Evolutionary conservation across 2,113 vertebrate species (phyloP).

Genomic region (Daubentonia madagascariensis): DNA sequence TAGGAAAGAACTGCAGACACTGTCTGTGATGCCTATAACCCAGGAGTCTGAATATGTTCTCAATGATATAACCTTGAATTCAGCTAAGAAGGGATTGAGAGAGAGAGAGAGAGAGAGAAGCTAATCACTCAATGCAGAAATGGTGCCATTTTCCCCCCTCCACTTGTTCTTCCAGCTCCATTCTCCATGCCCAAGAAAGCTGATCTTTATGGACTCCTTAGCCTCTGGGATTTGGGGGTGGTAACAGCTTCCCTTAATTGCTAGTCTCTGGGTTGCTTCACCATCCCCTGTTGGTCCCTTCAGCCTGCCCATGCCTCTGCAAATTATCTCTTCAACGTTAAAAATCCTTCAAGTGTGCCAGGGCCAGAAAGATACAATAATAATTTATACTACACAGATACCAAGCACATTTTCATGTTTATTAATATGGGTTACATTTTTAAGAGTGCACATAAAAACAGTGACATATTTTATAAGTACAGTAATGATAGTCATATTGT

Average conservation of each 20-base stretch:
- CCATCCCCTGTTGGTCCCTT: rapidly evolving
- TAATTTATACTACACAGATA: neutral
- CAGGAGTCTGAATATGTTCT: neutral
- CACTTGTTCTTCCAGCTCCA: neutral
- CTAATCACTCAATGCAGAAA: neutral
- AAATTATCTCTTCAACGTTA: neutral
- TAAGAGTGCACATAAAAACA: conserved; percentile 45
- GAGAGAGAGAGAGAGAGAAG: neutral
- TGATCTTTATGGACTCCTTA: neutral
- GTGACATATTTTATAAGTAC: conserved; percentile 43
- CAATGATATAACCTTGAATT: neutral
- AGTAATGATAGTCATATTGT: conserved; percentile 33
- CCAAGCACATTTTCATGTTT: conserved; percentile 51
- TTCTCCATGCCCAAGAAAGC: neutral
- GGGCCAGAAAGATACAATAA: neutral
- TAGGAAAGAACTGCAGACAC: neutral
- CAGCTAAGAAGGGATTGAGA: neutral
- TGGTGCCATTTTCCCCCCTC: neutral
- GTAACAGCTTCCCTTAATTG: neutral
- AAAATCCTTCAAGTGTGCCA: neutral
- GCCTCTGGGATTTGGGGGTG: neutral
- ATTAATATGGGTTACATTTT: conserved; percentile 61
- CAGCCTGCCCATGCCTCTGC: neutral
- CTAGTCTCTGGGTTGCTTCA: neutral
- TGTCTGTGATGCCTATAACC: neutral